Evolutionary conservation across 2,113 vertebrate species (phyloP).

Genomic region (Bos taurus): DNA sequence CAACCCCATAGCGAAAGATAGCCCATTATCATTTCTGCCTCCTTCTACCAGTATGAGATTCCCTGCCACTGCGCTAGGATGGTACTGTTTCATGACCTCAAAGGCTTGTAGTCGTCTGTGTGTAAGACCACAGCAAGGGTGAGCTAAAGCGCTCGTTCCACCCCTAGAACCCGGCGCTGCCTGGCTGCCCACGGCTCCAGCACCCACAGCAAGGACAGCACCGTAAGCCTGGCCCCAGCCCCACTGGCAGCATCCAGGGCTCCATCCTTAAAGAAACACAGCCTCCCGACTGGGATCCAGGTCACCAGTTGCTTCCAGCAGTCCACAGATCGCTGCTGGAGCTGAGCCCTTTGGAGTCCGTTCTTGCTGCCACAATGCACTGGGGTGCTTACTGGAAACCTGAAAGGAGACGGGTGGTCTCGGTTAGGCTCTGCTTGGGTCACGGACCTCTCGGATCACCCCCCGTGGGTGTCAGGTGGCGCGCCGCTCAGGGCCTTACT

Average conservation of each 20-base stretch:
- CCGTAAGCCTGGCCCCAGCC: neutral
- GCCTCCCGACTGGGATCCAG: neutral
- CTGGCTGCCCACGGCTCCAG: neutral
- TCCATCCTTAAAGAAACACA: neutral
- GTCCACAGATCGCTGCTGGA: neutral
- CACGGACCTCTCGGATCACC: fast-evolving
- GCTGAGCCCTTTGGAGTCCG: neutral
- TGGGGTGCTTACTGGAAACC: conserved; percentile 40
- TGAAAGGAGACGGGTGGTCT: conserved; percentile 70
- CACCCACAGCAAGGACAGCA: neutral
- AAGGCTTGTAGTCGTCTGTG: neutral
- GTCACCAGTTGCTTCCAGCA: neutral
- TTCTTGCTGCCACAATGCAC: neutral
- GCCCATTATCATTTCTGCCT: too few species aligned
- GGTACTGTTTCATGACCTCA: neutral
- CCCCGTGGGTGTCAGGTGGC: fast-evolving
- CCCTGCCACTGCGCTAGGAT: neutral
- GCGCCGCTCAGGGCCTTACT: neutral
- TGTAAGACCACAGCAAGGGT: neutral
- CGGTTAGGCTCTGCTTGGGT: neutral
- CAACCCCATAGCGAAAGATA: neutral
- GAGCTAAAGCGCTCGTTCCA: neutral
- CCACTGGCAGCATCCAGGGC: neutral
- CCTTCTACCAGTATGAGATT: neutral
- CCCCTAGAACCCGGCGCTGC: neutral